Evolutionary conservation across 2,888 invertebrate genomes (phyloP).

Genomic region (Abscondita cerata): DNA sequence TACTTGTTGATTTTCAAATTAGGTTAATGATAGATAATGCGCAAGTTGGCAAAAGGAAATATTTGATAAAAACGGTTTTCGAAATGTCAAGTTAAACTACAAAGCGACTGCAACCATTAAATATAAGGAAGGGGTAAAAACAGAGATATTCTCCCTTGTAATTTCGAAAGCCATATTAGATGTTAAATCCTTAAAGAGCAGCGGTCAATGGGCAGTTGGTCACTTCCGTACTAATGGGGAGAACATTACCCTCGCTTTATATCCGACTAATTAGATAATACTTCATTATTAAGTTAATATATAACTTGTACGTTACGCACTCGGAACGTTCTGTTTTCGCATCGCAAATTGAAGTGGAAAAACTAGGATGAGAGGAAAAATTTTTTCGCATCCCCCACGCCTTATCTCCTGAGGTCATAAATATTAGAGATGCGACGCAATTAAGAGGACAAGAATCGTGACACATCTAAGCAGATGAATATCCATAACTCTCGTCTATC

Average conservation of each 20-base stretch:
- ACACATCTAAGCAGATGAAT: constrained; percentile 29
- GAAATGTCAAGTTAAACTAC: constrained; percentile 29
- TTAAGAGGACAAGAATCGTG: constrained; percentile 37
- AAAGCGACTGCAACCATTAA: constrained; percentile 31
- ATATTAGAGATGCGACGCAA: constrained; percentile 37
- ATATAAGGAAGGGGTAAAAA: constrained; percentile 37
- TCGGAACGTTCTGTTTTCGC: neutral
- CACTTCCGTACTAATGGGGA: constrained; percentile 42
- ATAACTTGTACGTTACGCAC: constrained; percentile 22
- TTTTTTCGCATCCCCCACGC: constrained; percentile 27
- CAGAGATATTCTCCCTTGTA: constrained; percentile 40
- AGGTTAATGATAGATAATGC: constrained; percentile 27
- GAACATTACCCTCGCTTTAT: constrained; percentile 40
- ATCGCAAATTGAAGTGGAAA: constrained; percentile 9
- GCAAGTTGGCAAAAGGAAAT: constrained; percentile 17
- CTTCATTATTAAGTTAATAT: constrained; percentile 44
- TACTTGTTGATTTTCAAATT: constrained; percentile 7
- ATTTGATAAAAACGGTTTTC: constrained; percentile 28
- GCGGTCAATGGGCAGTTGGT: constrained; percentile 42
- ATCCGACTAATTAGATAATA: constrained; percentile 45
- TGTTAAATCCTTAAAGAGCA: constrained; percentile 44
- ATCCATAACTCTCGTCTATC: constrained; percentile 25
- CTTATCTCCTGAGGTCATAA: constrained; percentile 37
- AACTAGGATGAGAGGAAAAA: constrained; percentile 9
- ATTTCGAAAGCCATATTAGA: constrained; percentile 40